phyloP scores from a whole-genome alignment of 2,888 invertebrate genomes.

The Theodoxus fluviatilis region DNA sequence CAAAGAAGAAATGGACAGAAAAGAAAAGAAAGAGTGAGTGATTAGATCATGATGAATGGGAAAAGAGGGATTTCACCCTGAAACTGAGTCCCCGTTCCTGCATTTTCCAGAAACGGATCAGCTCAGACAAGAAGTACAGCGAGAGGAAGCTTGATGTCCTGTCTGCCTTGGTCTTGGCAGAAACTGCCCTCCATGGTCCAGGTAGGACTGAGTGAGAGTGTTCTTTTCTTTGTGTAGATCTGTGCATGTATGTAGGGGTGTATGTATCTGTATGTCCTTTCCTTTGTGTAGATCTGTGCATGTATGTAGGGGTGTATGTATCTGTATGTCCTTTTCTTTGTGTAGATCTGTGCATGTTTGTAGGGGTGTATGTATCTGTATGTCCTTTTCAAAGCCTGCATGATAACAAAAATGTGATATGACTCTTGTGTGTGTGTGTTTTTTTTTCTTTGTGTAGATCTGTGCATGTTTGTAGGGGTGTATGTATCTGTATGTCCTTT shows the following conservation, averaged over 20 bases:
- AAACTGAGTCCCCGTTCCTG: no score
- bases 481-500: no score
- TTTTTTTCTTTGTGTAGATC: neutral
- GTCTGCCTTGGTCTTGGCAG: slow-evolving; percentile 78
- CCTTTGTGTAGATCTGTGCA: neutral
- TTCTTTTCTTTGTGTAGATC: neutral
- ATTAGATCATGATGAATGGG: no score
- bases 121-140: slow-evolving; percentile 62
- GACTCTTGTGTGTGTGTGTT: neutral
- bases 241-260: neutral
- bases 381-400: no score
- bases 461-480: neutral
- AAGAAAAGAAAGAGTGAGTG: no score
- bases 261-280: no score
- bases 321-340: no score
- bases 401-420: no score
- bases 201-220: slow-evolving; percentile 38
- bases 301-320: neutral
- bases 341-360: neutral
- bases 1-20: no score
- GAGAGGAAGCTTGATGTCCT: slow-evolving; percentile 67
- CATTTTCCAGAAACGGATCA: slow-evolving; percentile 62
- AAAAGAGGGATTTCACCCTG: no score
- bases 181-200: slow-evolving; percentile 65
- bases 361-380: no score